phyloP scores from a whole-genome alignment of 1,140 invertebrate species.

The Berghia stephanieae region DNA sequence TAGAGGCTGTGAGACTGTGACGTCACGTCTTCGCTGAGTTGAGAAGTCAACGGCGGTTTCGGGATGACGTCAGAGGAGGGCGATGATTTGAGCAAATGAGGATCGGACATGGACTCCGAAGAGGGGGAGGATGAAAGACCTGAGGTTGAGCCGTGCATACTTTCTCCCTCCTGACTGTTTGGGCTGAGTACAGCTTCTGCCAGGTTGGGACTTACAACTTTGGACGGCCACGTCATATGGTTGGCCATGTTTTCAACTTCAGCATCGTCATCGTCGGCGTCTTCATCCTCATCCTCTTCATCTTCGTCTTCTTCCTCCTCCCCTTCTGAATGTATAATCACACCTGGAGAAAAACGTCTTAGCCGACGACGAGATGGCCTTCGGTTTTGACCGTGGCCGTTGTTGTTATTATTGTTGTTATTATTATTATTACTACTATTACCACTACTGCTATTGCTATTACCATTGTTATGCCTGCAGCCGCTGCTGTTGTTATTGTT shows the following conservation, averaged over 20 bases:
- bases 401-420: slow-evolving; percentile 32
- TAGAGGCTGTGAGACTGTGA: slow-evolving; percentile 41
- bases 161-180: slow-evolving; percentile 5
- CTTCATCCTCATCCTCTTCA: slow-evolving; percentile 27
- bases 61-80: slow-evolving; percentile 35
- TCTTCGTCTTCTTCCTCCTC: slow-evolving; percentile 35
- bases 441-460: background rate
- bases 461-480: background rate
- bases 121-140: slow-evolving; percentile 35
- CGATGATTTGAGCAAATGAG: slow-evolving; percentile 43
- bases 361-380: too few relatives aligned
- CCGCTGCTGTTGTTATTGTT: background rate
- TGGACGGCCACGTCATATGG: slow-evolving; percentile 26
- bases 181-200: background rate
- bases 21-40: slow-evolving; percentile 18
- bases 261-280: slow-evolving; percentile 12
- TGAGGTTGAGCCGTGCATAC: slow-evolving; percentile 27
- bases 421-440: background rate
- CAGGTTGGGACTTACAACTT: background rate
- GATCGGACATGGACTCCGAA: slow-evolving; percentile 44
- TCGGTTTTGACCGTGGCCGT: slow-evolving; percentile 19
- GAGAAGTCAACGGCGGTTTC: slow-evolving; percentile 8
- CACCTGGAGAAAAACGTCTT: slow-evolving; percentile 35
- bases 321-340: slow-evolving; percentile 43
- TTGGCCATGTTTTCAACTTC: slow-evolving; percentile 13